Evolutionary conservation across 2,888 invertebrate genomes (phyloP).

Genomic region (Drosophila kuntzei): DNA sequence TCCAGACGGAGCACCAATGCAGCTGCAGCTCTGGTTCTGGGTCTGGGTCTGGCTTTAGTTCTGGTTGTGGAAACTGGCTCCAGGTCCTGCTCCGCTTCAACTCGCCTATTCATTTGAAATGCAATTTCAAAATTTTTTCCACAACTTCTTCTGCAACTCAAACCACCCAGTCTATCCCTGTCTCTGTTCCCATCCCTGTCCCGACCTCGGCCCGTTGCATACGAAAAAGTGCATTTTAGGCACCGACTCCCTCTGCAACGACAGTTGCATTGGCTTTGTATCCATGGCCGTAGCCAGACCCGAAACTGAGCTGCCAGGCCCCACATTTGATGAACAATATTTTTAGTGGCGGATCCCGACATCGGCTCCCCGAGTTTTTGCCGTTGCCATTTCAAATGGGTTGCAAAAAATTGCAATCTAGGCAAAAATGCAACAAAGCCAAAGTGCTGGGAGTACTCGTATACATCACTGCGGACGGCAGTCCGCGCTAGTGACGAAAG

Average conservation of each 20-base stretch:
- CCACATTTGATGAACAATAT: slow-evolving; percentile 63
- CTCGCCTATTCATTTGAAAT: slow-evolving; percentile 78
- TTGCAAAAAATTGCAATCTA: slow-evolving; percentile 82
- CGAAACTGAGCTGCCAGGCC: slow-evolving; percentile 33
- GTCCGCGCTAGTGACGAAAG: no score
- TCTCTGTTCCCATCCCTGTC: not conserved
- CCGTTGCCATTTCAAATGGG: slow-evolving; percentile 58
- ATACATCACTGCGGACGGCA: no score
- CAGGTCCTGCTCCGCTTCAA: slow-evolving; percentile 18
- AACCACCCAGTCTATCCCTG: slow-evolving; percentile 30
- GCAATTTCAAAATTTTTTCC: slow-evolving; percentile 79
- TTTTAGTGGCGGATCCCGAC: slow-evolving; percentile 52
- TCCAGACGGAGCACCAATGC: slow-evolving; percentile 1
- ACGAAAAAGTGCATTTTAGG: slow-evolving; percentile 82
- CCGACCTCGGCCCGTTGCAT: slow-evolving; percentile 38
- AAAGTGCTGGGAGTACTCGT: slow-evolving; percentile 61
- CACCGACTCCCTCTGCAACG: slow-evolving; percentile 46
- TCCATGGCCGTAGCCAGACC: slow-evolving; percentile 28
- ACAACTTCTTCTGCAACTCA: slow-evolving; percentile 66
- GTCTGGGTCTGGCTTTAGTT: slow-evolving; percentile 12
- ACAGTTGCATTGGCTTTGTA: slow-evolving; percentile 45
- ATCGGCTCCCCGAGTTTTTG: slow-evolving; percentile 41
- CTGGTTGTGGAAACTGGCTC: slow-evolving; percentile 17
- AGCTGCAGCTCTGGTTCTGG: not conserved
- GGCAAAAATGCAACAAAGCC: slow-evolving; percentile 82